phyloP scores from a whole-genome alignment of 2,888 invertebrate species.

The Furcula furcula region DNA sequence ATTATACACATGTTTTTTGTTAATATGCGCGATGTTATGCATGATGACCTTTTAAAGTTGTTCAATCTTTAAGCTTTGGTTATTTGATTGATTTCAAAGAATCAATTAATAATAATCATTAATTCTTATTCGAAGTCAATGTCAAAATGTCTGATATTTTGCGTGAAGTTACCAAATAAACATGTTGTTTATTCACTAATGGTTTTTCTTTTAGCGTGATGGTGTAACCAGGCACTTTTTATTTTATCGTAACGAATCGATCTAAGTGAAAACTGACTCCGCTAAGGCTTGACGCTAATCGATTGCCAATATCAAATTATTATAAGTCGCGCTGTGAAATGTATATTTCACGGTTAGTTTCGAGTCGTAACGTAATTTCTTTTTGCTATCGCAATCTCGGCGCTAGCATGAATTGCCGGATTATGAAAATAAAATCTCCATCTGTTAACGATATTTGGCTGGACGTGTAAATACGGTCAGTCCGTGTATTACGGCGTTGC shows the following conservation, averaged over 20 bases:
- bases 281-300: slow-evolving; percentile 46
- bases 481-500: slow-evolving; percentile 12
- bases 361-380: slow-evolving; percentile 24
- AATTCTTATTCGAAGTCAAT: slow-evolving; percentile 20
- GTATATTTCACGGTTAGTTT: slow-evolving; percentile 39
- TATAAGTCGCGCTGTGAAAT: slow-evolving; percentile 39
- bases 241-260: slow-evolving; percentile 52
- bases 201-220: slow-evolving; percentile 37
- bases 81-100: slow-evolving; percentile 23
- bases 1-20: slow-evolving; percentile 19
- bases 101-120: slow-evolving; percentile 8
- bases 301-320: slow-evolving; percentile 57
- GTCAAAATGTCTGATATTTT: slow-evolving; percentile 20
- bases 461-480: slow-evolving; percentile 2
- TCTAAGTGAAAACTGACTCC: slow-evolving; percentile 49
- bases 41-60: slow-evolving; percentile 28
- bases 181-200: slow-evolving; percentile 16
- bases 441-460: slow-evolving; percentile 7
- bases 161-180: slow-evolving; percentile 16
- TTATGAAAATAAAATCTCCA: slow-evolving; percentile 10
- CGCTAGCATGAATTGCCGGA: slow-evolving; percentile 9
- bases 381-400: slow-evolving; percentile 15
- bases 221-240: slow-evolving; percentile 40
- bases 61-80: slow-evolving; percentile 17
- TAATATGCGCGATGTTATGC: slow-evolving; percentile 22